phyloP scores from a whole-genome alignment of 2,888 invertebrate species.

The Dorcus parallelipipedus region DNA sequence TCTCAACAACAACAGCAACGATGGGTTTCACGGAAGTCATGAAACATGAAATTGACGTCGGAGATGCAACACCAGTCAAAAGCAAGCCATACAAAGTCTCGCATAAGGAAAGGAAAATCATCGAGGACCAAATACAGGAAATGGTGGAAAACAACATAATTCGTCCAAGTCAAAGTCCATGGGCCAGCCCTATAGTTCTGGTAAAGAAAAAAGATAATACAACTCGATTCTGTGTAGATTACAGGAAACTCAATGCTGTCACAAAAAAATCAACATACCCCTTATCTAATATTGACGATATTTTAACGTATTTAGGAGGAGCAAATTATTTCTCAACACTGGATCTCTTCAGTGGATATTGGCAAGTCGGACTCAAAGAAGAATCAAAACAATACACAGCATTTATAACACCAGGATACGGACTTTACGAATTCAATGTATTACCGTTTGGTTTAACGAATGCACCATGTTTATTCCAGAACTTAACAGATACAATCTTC shows the following conservation, averaged over 20 bases:
- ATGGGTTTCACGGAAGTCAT: too few relatives aligned
- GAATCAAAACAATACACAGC: too few relatives aligned
- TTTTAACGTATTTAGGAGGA: slow-evolving; percentile 20
- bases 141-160: neutral
- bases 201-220: too few relatives aligned
- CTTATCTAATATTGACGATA: slow-evolving; percentile 18
- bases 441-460: slow-evolving; percentile 28
- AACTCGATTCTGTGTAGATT: too few relatives aligned
- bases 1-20: too few relatives aligned
- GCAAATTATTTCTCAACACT: slow-evolving; percentile 24
- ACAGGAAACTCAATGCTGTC: too few relatives aligned
- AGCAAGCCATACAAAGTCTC: neutral
- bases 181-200: too few relatives aligned
- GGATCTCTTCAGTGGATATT: slow-evolving; percentile 3
- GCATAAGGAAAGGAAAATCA: neutral
- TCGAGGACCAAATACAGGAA: slow-evolving; percentile 3
- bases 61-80: neutral
- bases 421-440: slow-evolving; percentile 17
- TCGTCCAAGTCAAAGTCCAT: neutral
- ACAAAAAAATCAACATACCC: slow-evolving; percentile 13
- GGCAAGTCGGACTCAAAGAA: neutral
- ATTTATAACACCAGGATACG: too few relatives aligned
- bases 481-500: slow-evolving; percentile 23
- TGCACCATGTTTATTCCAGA: slow-evolving; percentile 25
- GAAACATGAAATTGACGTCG: neutral